Percentiles rank a stretch among this genome's conserved stretches.
These are phyloP conservation scores for Pantherophis alleghaniensis DNA, from an alignment of 2,797 vertebrate genomes.

Conservation along the genomic window DNA sequence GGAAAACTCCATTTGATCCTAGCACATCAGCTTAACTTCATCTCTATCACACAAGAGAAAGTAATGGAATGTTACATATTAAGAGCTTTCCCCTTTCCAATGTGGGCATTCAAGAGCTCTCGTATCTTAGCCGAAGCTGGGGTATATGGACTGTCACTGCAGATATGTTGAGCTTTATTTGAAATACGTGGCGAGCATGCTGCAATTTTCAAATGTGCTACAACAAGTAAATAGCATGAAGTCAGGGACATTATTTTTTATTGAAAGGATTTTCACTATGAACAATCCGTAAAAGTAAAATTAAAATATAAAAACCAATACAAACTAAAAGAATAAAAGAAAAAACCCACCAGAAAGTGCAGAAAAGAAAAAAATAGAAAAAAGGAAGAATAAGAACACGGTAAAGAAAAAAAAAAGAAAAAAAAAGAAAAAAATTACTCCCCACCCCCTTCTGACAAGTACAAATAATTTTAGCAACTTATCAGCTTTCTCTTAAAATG, in stretches of 20 bases:
- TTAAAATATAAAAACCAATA: background rate
- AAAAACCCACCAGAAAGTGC: background rate
- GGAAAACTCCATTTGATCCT: constrained; percentile 47
- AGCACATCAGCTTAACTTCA: constrained; percentile 44
- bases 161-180: background rate
- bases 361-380: background rate
- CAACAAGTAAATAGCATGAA: background rate
- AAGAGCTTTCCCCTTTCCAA: background rate
- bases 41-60: background rate
- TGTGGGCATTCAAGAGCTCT: background rate
- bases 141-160: background rate
- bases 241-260: background rate
- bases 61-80: background rate
- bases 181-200: background rate
- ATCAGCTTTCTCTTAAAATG: background rate
- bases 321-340: background rate
- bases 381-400: background rate
- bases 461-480: background rate
- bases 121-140: background rate
- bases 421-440: background rate
- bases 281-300: background rate
- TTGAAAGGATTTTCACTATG: background rate
- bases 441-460: background rate
- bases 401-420: background rate
- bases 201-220: background rate